Base-by-base conservation (phyloP, 2,113 vertebrate genomes). In the Dryoscopus gambensis region DNA sequence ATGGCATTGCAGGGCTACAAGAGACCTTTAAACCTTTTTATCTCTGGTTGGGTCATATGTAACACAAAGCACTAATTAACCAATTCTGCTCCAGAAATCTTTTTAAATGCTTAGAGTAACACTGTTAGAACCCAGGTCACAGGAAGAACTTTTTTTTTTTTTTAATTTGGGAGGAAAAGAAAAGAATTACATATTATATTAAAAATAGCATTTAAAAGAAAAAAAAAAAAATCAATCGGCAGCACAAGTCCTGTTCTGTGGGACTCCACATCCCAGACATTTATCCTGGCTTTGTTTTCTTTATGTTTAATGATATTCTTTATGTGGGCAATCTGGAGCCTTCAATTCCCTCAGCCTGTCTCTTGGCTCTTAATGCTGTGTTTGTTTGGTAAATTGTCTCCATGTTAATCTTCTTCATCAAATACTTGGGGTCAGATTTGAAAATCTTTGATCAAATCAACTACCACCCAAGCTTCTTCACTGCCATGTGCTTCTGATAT, bases 11-110 rank as follows among this genome's bases (percentile, higher is more conserved):
- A 97, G 95, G 96, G 97, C 98, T 98, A 98, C 98, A 98, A 98
- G 97, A 98, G 98, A 98, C 98, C 98, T 98, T 98, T 98, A 98
- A 98, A 98, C 97, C 98, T 98, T 98, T 98, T 98, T 98, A 98
- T 98, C 98, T 98, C 96, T 97, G 97, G 97, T 98, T 98, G 97
- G 98, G 98, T 98, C 98, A 98, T 98, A 98, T 98, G 97, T 98
- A 98, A 98, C 97, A 98, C 97, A 98, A 98, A 98, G 97, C 97
- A 56, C 97, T 97, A 98, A 98, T 98, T 98, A 98, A 98, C 98
- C 97, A 98, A 96, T 98, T 98, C 98, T 98, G 94, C 87, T 97
- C 98, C 97, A 97, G 97, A 98, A 97, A 86, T 96, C 96, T 98
- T 97, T 97, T 95, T 92, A 97, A 97, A 96, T 90, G 96, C 88